Percentiles rank a stretch among this genome's conserved stretches.
phyloP scores from a whole-genome alignment of 2,888 invertebrate species.

The Conistra vaccinii region DNA sequence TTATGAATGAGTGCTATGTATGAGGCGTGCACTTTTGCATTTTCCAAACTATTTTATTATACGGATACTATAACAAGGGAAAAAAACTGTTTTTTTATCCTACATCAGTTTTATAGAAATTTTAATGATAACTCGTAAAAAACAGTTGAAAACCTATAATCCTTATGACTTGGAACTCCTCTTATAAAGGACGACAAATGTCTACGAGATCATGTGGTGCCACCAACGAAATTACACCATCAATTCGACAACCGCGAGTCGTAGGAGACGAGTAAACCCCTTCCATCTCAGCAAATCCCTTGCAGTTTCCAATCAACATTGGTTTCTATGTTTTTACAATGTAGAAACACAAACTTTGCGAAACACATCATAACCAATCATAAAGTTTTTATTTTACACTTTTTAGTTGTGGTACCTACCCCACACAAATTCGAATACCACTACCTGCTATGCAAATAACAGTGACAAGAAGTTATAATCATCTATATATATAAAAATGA shows the following conservation, averaged over 20 bases:
- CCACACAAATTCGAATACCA: too few relatives aligned
- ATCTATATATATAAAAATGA: too few relatives aligned
- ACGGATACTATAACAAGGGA: too few relatives aligned
- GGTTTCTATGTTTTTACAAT: not conserved
- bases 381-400: too few relatives aligned
- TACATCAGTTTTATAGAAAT: not conserved
- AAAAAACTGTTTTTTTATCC: not conserved
- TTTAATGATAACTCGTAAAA: not conserved
- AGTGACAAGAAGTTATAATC: too few relatives aligned
- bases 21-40: too few relatives aligned
- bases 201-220: slow-evolving; percentile 12
- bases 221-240: slow-evolving; percentile 37
- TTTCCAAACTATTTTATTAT: too few relatives aligned
- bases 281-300: too few relatives aligned
- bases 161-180: not conserved
- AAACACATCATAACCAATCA: not conserved
- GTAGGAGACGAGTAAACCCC: not conserved
- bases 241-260: slow-evolving; percentile 35
- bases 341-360: too few relatives aligned
- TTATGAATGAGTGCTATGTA: too few relatives aligned
- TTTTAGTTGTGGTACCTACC: too few relatives aligned
- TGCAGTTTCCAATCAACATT: not conserved
- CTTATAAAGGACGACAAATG: slow-evolving; percentile 19
- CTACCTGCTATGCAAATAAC: too few relatives aligned
- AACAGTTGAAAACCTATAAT: not conserved